Conservation (phyloP, 2,888 invertebrate species). For the Xylota segnis region DNA sequence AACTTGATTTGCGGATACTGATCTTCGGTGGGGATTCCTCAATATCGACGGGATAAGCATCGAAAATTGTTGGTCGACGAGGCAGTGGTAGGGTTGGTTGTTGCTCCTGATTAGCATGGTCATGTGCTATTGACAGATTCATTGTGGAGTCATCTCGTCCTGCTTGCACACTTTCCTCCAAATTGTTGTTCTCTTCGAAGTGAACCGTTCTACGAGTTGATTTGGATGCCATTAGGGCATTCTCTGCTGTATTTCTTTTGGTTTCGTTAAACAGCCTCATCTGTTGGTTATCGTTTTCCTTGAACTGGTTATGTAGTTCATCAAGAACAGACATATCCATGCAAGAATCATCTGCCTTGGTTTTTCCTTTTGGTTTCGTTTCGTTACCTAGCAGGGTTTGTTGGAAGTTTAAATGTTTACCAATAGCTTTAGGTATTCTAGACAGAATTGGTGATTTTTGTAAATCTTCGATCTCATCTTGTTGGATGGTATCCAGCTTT, state of each 20-base stretch:
- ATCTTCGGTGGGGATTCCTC: constrained; percentile 40
- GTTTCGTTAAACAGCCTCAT: constrained; percentile 17
- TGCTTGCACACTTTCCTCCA: constrained; percentile 17
- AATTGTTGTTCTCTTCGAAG: constrained; percentile 8
- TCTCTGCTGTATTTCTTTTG: constrained; percentile 25
- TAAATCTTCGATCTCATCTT: background rate
- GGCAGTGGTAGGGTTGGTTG: constrained; percentile 25
- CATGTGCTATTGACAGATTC: background rate
- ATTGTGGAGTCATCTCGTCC: background rate
- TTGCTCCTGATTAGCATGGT: background rate
- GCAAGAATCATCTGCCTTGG: background rate
- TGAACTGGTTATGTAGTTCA: background rate
- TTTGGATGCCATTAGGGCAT: background rate
- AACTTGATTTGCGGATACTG: constrained; percentile 47
- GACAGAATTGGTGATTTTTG: background rate
- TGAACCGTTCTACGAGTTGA: constrained; percentile 15
- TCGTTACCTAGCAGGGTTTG: background rate
- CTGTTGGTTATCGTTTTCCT: background rate
- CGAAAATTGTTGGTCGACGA: constrained; percentile 34
- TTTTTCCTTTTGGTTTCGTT: background rate
- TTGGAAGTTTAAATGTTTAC: constrained; percentile 26
- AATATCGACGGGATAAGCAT: constrained; percentile 17
- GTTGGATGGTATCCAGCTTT: background rate
- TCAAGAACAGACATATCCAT: constrained; percentile 15
- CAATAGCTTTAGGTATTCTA: constrained; percentile 14